These are phyloP conservation scores for Dasypus novemcinctus DNA, from an alignment of 2,113 vertebrate species.

Conservation along the genomic window DNA sequence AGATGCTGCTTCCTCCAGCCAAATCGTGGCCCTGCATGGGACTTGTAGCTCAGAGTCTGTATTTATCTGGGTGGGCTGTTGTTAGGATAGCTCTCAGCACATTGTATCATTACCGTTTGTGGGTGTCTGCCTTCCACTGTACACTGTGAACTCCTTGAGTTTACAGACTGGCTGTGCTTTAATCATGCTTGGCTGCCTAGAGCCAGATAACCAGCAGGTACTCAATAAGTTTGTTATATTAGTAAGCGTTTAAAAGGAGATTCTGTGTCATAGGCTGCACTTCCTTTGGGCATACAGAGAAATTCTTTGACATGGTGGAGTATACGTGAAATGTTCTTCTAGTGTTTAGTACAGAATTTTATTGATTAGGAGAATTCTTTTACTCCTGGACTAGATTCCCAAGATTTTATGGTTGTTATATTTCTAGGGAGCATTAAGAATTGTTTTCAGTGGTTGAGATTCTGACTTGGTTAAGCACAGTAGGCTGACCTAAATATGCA, in stretches of 20 bases:
- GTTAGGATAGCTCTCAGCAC: not conserved
- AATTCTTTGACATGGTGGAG: not conserved
- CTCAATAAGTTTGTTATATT: not conserved
- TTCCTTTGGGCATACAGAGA: not conserved
- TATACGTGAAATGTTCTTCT: not conserved
- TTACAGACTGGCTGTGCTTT: not conserved
- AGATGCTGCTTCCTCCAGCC: not conserved
- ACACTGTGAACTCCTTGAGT: not conserved
- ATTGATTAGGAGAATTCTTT: slow-evolving; percentile 6
- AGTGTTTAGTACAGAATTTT: not conserved
- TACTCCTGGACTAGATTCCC: not conserved
- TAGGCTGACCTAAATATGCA: not conserved
- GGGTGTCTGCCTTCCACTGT: no score
- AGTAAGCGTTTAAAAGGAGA: not conserved
- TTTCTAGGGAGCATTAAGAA: not conserved
- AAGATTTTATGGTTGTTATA: not conserved
- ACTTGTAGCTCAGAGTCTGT: not conserved
- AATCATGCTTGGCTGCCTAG: not conserved
- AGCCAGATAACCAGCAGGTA: not conserved
- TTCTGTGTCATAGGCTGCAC: not conserved
- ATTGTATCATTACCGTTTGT: not conserved
- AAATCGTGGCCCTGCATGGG: not conserved
- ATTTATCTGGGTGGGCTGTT: not conserved
- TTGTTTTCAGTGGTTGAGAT: not conserved
- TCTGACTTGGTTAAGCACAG: not conserved